Conservation (phyloP, 2,113 vertebrate species). For the Cercocebus atys region DNA sequence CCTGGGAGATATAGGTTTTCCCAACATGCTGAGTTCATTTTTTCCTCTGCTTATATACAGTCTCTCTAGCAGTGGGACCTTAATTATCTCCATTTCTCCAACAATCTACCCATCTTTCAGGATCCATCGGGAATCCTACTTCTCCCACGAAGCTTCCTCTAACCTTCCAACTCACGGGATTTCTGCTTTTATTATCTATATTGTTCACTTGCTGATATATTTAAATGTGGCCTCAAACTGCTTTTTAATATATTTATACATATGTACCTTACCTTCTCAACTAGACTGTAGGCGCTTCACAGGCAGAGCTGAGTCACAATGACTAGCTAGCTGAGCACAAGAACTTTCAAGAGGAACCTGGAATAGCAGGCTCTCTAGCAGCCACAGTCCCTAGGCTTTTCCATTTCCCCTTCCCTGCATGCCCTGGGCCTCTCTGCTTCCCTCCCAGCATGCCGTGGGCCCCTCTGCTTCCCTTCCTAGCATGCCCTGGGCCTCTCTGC, state of each 20-base stretch:
- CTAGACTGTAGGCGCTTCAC: background rate
- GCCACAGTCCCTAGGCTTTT: background rate
- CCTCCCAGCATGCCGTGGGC: too few species aligned
- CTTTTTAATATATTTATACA: background rate
- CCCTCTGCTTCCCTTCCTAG: background rate
- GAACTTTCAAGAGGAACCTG: background rate
- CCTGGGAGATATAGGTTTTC: background rate
- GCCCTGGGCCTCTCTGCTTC: background rate
- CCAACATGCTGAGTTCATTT: background rate
- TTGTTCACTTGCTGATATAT: background rate
- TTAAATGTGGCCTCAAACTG: background rate
- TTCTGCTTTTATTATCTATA: background rate
- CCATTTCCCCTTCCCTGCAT: background rate
- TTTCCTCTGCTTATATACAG: background rate
- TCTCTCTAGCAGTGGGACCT: background rate
- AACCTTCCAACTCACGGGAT: background rate
- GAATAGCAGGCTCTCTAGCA: background rate
- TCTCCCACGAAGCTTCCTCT: background rate
- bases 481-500: background rate
- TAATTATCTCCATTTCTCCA: background rate
- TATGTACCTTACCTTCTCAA: background rate
- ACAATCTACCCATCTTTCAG: background rate
- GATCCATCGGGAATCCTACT: background rate
- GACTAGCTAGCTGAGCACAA: background rate
- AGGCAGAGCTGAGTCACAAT: background rate